These are phyloP conservation scores for Mylabris sibirica DNA, from an alignment of 2,888 invertebrate species.

Conservation along the genomic window DNA sequence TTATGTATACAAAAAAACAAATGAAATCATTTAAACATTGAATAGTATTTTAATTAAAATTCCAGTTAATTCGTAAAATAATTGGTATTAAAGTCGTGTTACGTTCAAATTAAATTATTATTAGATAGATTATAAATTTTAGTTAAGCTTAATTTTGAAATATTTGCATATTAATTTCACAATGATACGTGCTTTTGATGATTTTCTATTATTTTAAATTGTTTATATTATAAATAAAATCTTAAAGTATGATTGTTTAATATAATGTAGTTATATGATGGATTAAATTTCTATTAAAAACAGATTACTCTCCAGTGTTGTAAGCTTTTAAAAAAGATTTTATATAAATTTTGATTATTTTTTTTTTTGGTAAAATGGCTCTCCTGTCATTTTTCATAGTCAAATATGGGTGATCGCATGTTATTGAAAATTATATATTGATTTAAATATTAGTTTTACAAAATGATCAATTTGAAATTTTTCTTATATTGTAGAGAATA, in stretches of 20 bases:
- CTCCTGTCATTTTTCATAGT: conserved; percentile 24
- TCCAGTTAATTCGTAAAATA: background rate
- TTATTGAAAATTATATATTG: conserved; percentile 27
- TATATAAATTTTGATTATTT: background rate
- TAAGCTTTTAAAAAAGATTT: background rate
- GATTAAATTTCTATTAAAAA: background rate
- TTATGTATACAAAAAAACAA: background rate
- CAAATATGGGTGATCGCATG: conserved; percentile 22
- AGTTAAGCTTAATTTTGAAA: conserved; percentile 1
- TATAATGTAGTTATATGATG: background rate
- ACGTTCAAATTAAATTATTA: background rate
- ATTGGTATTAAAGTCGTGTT: background rate
- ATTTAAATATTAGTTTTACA: conserved; percentile 22
- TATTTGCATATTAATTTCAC: background rate
- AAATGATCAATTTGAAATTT: conserved; percentile 25
- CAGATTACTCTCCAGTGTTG: background rate
- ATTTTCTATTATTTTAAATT: background rate
- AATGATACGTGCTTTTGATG: background rate
- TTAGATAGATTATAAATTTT: background rate
- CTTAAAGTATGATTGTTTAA: background rate
- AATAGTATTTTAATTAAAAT: conserved; percentile 7
- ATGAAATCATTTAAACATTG: background rate
- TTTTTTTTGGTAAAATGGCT: background rate
- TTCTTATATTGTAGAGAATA: conserved; percentile 13
- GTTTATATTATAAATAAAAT: too few relatives aligned